Base-by-base conservation (phyloP, 2,797 vertebrate genomes). In the Hypotaenidia philippensis region DNA sequence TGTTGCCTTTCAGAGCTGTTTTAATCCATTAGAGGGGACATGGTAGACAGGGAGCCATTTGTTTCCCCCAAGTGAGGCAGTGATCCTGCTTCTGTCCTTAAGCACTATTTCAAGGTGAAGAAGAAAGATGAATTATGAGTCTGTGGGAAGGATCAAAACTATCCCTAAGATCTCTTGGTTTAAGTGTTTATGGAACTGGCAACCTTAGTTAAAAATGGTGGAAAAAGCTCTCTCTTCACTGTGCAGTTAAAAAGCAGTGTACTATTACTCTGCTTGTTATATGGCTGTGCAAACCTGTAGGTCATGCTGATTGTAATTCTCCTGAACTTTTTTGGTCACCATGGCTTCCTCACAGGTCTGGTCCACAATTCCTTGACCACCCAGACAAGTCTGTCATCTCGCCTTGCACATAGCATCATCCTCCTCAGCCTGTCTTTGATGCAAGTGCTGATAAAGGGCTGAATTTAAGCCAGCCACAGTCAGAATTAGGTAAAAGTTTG, bases 381-480 rank as follows among this genome's bases (percentile, higher is more conserved):
- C 7, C n/a, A 41, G 22, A 13, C 17, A 80, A 89, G 36, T 18
- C n/a, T 55, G 9, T 49, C 50, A 49, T 69, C 19, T 47, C 22
- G 9, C 27, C 16, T 68, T 59, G n/a, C 40, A 22, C 34, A 32
- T 0, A 34, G 34, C 31, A 94, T 18, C 47, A 47, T 29, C 11
- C 38, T 23, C 25, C 38, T 41, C 70, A 85, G 6, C 40, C 68
- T 59, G 77, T 76, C 89, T 92, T 79, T 66, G 79, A 95, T 94
- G 74, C 82, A 92, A 97, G 60, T 22, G 60, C 50, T 89, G 57
- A 97, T 74, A 96, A 96, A 96, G 80, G 89, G 55, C 55, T 94
- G 81, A 83, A 92, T 91, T 97, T 96, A 95, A 97, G 91, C 57
- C 89, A 84, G 71, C 34, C 92, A 90, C 63, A 74, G 90, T 60